phyloP scores from a whole-genome alignment of 2,113 vertebrate genomes.

The Colaptes auratus region DNA sequence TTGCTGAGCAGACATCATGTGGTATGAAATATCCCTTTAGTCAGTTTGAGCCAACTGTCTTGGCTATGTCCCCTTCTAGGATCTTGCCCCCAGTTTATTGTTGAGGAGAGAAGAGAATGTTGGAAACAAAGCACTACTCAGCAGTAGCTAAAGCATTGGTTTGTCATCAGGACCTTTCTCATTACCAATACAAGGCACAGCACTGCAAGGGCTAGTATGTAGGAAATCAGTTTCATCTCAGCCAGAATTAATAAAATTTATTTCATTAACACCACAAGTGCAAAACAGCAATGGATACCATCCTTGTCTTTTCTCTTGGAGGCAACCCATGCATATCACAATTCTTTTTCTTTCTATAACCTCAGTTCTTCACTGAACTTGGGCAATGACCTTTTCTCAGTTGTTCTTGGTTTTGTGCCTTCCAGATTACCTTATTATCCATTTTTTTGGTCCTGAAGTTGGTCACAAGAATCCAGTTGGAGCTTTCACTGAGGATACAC shows the following conservation, averaged over 20 bases:
- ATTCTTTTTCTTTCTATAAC: background rate
- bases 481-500: background rate
- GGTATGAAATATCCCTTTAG: background rate
- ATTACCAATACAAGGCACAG: background rate
- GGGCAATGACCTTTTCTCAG: background rate
- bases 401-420: background rate
- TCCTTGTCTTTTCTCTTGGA: background rate
- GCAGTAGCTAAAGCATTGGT: background rate
- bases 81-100: too few relatives aligned
- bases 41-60: background rate
- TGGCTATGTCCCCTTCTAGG: too few relatives aligned
- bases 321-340: background rate
- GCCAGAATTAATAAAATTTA: background rate
- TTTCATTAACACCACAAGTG: background rate
- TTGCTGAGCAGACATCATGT: background rate
- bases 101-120: background rate
- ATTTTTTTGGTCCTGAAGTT: background rate
- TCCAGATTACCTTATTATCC: background rate
- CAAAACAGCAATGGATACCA: background rate
- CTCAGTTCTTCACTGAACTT: background rate
- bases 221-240: background rate
- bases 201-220: too few relatives aligned
- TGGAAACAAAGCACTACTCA: background rate
- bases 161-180: background rate
- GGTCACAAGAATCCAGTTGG: background rate